A percentile compares a stretch with the other conserved stretches of the same genome.
These are phyloP conservation scores for Zaprionus kolodkinae DNA, from an alignment of 1,140 invertebrate genomes.

Conservation along the genomic window DNA sequence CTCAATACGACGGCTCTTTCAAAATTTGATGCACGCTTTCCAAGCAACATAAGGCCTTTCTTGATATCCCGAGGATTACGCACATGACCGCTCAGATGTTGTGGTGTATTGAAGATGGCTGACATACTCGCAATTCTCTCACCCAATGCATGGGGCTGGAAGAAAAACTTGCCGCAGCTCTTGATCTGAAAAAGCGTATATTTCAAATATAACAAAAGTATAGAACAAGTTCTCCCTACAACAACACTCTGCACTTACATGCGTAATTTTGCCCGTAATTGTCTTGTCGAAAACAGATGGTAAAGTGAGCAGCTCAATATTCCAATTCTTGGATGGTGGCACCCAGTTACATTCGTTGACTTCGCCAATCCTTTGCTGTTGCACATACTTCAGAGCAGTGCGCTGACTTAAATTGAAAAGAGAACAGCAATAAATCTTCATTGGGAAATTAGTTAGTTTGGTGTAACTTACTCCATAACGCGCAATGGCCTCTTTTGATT, in stretches of 20 bases:
- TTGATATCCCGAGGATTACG: conserved; percentile 45
- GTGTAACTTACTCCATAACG: conserved; percentile 79
- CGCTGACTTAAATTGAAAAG: conserved; percentile 35
- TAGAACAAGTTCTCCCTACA: not conserved
- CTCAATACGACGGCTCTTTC: conserved; percentile 65
- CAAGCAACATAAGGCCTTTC: conserved; percentile 78
- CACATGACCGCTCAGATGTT: conserved; percentile 33
- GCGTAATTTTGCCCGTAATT: conserved; percentile 60
- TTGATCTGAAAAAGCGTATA: conserved; percentile 45
- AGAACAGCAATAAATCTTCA: not conserved
- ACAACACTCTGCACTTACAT: conserved; percentile 50
- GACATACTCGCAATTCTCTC: conserved; percentile 58
- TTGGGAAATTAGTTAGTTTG: not conserved
- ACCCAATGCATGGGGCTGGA: conserved; percentile 56
- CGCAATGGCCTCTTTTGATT: conserved; percentile 85
- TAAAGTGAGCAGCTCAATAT: conserved; percentile 66
- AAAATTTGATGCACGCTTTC: conserved; percentile 67
- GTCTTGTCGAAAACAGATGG: conserved; percentile 72
- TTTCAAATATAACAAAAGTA: not conserved
- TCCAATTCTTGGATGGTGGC: conserved; percentile 49
- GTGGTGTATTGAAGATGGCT: conserved; percentile 54
- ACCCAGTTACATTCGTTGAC: conserved; percentile 66
- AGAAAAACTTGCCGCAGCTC: conserved; percentile 76
- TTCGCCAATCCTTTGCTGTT: conserved; percentile 52
- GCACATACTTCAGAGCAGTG: conserved; percentile 59